Percentiles rank a stretch among this genome's conserved stretches.
Conservation (phyloP, 2,797 vertebrate species). For the Myiotriccus ornatus region DNA sequence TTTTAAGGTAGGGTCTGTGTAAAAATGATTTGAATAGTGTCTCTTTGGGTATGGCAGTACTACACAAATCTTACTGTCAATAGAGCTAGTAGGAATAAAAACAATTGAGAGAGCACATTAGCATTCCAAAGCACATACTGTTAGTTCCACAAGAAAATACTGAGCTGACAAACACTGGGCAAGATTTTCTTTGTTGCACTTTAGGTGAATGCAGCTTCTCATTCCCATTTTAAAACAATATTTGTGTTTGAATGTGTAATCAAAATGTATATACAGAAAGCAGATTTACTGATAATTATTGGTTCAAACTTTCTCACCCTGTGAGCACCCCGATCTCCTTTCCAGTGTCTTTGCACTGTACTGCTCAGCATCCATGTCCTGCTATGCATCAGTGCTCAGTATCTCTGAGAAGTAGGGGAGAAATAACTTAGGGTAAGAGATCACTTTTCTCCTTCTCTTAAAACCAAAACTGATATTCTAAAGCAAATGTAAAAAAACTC, state of each 20-base stretch:
- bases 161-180: background rate
- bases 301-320: background rate
- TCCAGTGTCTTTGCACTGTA: background rate
- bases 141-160: background rate
- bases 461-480: background rate
- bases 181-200: background rate
- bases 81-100: constrained; percentile 7
- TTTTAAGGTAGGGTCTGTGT: background rate
- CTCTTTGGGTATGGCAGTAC: background rate
- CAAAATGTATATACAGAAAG: background rate
- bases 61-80: constrained; percentile 10
- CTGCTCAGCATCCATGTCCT: background rate
- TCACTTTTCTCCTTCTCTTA: background rate
- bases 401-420: background rate
- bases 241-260: background rate
- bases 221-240: background rate
- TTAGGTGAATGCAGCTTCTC: background rate
- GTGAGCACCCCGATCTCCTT: background rate
- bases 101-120: background rate
- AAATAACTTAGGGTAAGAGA: background rate
- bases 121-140: background rate
- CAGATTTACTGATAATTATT: background rate
- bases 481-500: background rate
- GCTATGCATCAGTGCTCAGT: background rate
- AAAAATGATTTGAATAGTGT: constrained; percentile 21